These are phyloP conservation scores for Saccostrea glomerata DNA, from an alignment of 1,140 invertebrate species.

Conservation along the genomic window DNA sequence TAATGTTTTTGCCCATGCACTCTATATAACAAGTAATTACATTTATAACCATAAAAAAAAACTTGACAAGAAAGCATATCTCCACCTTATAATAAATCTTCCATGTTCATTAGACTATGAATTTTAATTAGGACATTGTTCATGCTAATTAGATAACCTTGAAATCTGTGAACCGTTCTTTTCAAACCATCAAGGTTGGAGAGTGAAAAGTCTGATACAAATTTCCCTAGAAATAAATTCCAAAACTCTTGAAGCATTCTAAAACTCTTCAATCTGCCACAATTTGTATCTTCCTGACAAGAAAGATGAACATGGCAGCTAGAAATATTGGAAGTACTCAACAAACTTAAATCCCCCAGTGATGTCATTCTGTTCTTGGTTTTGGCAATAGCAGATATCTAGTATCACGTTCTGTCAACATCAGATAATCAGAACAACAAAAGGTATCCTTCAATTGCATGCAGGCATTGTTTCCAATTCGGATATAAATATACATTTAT, in stretches of 20 bases:
- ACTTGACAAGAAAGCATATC: constrained; percentile 19
- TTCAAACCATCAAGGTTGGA: not conserved
- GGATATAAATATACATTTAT: not conserved
- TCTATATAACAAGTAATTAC: no score
- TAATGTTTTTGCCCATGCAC: no score
- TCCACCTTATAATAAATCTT: constrained; percentile 27
- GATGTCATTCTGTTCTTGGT: not conserved
- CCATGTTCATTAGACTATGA: not conserved
- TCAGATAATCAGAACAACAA: not conserved
- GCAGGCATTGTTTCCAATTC: constrained; percentile 3
- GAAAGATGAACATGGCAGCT: not conserved
- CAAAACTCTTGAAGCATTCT: not conserved
- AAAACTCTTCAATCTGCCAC: not conserved
- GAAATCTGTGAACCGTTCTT: not conserved
- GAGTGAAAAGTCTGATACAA: not conserved
- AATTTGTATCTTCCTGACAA: not conserved
- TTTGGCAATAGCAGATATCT: not conserved
- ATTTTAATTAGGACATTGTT: constrained; percentile 15
- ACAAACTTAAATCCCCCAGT: not conserved
- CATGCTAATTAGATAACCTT: not conserved
- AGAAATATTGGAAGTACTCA: not conserved
- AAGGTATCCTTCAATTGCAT: not conserved
- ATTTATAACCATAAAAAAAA: no score
- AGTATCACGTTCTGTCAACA: constrained; percentile 6
- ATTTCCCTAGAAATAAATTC: no score